Conservation (phyloP, 2,888 invertebrate species). For the Nymphalis c-album region DNA sequence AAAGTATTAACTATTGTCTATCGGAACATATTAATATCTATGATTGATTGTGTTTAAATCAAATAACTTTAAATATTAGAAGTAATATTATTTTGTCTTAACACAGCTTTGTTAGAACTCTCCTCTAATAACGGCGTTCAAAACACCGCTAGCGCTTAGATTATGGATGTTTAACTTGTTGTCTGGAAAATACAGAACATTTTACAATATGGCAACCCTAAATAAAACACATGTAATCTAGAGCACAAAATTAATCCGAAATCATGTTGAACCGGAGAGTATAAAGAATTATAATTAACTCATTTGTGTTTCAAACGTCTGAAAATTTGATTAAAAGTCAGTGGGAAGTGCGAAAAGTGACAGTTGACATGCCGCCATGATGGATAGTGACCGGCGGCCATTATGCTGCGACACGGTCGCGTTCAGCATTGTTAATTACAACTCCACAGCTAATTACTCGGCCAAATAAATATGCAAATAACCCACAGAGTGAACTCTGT, state of each 20-base stretch:
- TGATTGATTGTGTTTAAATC: too few species aligned
- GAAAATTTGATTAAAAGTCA: constrained; percentile 64
- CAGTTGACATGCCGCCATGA: constrained; percentile 67
- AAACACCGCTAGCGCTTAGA: too few species aligned
- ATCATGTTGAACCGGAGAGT: background rate
- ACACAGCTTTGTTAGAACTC: too few species aligned
- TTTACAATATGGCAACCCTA: background rate
- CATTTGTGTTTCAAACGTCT: constrained; percentile 38
- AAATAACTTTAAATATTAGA: too few species aligned
- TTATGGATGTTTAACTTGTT: too few species aligned
- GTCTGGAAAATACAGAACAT: too few species aligned
- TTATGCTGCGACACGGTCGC: constrained; percentile 72
- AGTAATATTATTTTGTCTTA: too few species aligned
- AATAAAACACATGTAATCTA: background rate
- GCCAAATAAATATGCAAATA: constrained; percentile 49
- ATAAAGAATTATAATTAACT: constrained; percentile 9
- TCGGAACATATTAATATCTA: too few species aligned
- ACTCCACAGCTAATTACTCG: constrained; percentile 62
- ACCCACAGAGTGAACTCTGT: constrained; percentile 1
- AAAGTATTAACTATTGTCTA: too few species aligned
- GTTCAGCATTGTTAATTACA: constrained; percentile 64
- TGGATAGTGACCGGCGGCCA: constrained; percentile 56
- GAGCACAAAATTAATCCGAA: background rate
- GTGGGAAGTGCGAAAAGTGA: constrained; percentile 62
- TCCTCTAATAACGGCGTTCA: too few species aligned